phyloP scores from a whole-genome alignment of 2,888 invertebrate species.

The Globia sparganii region DNA sequence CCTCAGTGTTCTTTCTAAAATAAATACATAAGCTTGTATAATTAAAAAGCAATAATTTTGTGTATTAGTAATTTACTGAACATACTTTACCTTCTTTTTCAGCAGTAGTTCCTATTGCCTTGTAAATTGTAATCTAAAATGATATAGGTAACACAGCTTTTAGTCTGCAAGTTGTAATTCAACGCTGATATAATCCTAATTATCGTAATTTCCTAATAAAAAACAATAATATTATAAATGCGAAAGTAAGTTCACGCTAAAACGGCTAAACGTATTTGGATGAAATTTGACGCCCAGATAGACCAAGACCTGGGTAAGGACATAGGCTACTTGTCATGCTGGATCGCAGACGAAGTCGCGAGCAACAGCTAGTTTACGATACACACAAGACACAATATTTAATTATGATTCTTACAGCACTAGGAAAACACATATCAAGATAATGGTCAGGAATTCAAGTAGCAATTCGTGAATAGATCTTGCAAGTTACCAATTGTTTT shows the following conservation, averaged over 20 bases:
- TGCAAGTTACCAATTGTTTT: neutral
- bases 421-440: no score
- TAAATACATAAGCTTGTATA: neutral
- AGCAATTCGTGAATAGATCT: neutral
- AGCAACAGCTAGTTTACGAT: no score
- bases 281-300: no score
- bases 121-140: neutral
- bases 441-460: neutral
- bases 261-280: no score
- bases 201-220: no score
- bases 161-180: neutral
- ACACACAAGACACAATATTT: neutral
- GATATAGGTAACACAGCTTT: neutral
- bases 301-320: no score
- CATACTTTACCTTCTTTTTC: neutral
- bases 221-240: no score
- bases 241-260: no score
- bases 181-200: neutral
- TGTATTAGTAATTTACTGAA: neutral
- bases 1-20: neutral
- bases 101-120: neutral
- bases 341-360: no score
- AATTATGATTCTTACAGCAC: neutral
- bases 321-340: no score
- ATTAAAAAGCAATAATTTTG: neutral